These are phyloP conservation scores for Ophthalmolycus amberensis DNA, from an alignment of 2,113 vertebrate genomes.

Conservation along the genomic window DNA sequence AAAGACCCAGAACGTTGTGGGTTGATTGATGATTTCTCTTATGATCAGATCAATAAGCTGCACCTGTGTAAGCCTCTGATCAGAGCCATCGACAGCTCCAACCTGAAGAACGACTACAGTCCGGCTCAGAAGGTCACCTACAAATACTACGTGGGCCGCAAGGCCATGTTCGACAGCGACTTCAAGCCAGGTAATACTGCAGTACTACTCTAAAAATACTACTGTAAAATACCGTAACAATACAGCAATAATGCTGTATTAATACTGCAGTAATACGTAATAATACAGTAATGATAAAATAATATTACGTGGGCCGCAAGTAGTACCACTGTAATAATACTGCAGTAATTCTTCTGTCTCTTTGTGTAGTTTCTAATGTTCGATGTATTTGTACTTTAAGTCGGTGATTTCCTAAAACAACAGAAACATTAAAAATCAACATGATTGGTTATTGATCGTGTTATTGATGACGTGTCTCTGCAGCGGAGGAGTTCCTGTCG, in stretches of 20 bases:
- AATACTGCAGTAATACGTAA: no score
- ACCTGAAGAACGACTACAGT: constrained; percentile 94
- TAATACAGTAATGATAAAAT: no score
- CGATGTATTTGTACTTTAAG: no score
- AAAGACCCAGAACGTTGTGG: no score
- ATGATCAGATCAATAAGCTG: constrained; percentile 93
- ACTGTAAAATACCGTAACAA: background rate
- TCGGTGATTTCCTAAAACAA: no score
- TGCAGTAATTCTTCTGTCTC: no score
- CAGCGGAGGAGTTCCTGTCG: constrained; percentile 95
- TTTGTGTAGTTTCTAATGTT: no score
- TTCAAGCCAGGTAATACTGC: constrained; percentile 88
- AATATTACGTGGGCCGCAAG: no score
- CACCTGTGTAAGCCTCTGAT: constrained; percentile 98
- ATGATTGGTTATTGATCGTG: background rate
- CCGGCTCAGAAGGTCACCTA: constrained; percentile 95
- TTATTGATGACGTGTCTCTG: background rate
- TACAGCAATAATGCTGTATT: no score
- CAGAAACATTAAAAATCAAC: no score
- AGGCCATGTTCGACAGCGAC: constrained; percentile 99
- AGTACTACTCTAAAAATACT: background rate
- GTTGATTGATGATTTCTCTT: background rate
- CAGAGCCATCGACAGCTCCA: constrained; percentile 97
- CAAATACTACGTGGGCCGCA: constrained; percentile 96
- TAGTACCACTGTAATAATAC: no score